Evolutionary conservation across 2,113 vertebrate genomes (phyloP), one percentile per base, ranked within the genome.

Genomic region (Oenanthe oenanthe): DNA sequence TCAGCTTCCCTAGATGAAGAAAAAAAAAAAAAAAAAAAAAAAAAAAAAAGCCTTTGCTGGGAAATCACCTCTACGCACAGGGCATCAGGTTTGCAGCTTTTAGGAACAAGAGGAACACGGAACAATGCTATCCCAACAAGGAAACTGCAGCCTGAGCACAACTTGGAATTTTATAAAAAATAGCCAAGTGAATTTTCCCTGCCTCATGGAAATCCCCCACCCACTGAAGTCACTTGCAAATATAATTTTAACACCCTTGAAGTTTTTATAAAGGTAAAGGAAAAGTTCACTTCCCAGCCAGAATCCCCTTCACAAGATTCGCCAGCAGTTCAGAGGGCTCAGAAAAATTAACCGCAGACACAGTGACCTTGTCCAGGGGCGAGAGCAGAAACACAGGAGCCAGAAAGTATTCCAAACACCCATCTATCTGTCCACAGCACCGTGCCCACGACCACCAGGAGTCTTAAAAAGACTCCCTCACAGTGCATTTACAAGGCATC

Each of bases 71-170:
- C 75, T 22, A 13, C 2, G 0, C 57, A 28, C 1, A 1, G 56
- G 40, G 2, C 0, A 57, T 6, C 4, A 1, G 48, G 53, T 70
- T 84, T 29, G 45, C 4, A 40, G 66, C 62, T 85, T 61, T 78
- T 85, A 87, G 63, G 75, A 94, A 93, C 1, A 1, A 38, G 48
- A 42, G 29, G 9, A 73, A 77, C 5, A 72, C 0, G 1, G 50
- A 71, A 60, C 34, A 42, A 81, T 1, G 1, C 38, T 11, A 74
- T 36, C 34, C 20, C 0, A 1, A 72, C 29, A 18, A 0, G 0
- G 42, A 60, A 82, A 73, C 40, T 12, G 34, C 28, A 75, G 5
- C 45, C 53, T 21, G 36, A 68, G 58, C 47, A 29, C 6, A 20
- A 60, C 68, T 68, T 13, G 7, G 1, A 50, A 66, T 10, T 3